phyloP scores from a whole-genome alignment of 2,888 invertebrate species.

The Morpho helenor region DNA sequence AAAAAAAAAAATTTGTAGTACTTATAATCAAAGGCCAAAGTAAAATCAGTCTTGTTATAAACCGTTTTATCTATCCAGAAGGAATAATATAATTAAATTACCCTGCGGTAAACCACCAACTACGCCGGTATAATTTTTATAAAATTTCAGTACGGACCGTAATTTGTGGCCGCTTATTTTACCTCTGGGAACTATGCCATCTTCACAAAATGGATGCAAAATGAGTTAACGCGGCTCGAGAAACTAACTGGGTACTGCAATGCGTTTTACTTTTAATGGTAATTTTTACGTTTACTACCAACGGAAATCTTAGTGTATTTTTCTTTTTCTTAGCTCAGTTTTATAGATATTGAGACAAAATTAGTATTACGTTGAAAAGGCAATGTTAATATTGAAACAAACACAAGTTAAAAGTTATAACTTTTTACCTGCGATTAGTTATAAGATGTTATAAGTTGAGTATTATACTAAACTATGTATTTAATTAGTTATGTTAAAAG shows the following conservation, averaged over 20 bases:
- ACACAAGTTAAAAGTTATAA: no score
- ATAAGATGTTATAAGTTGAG: no score
- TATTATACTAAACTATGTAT: no score
- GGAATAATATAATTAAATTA: not conserved
- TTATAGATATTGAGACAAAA: not conserved
- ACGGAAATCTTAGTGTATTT: not conserved
- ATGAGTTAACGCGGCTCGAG: constrained; percentile 18
- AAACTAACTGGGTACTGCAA: constrained; percentile 16
- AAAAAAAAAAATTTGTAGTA: no score
- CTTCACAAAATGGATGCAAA: constrained; percentile 20
- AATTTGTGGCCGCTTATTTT: constrained; percentile 21
- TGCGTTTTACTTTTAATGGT: constrained; percentile 14
- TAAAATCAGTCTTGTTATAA: not conserved
- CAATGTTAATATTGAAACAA: no score
- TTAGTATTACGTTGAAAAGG: no score
- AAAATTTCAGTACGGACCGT: constrained; percentile 15
- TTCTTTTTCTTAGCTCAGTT: not conserved
- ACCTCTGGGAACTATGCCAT: constrained; percentile 21
- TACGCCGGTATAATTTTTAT: constrained; percentile 16
- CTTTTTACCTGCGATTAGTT: no score
- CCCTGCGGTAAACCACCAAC: constrained; percentile 4
- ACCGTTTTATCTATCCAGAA: not conserved
- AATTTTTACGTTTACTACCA: constrained; percentile 4
- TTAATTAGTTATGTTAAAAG: no score
- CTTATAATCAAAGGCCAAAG: no score